Conservation (phyloP, 1,140 invertebrate genomes). For the Scaptomyza hsui region DNA sequence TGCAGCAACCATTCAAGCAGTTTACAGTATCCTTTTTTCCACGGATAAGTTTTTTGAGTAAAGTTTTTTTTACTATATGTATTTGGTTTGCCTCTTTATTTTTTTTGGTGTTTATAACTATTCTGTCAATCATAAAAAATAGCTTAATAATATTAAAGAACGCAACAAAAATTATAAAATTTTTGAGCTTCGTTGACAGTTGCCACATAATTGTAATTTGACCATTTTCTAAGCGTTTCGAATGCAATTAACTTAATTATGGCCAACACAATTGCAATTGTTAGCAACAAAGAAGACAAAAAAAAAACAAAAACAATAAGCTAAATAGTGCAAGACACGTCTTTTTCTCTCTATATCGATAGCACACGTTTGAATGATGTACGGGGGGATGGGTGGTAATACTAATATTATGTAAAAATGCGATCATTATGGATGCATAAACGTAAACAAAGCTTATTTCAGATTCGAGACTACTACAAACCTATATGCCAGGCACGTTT, state of each 20-base stretch:
- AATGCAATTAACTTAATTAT: conserved; percentile 60
- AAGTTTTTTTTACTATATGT: no score
- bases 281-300: conserved; percentile 11
- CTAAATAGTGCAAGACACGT: conserved; percentile 9
- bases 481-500: conserved; percentile 21
- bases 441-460: conserved; percentile 1
- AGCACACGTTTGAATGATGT: no score
- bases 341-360: no score
- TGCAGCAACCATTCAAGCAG: conserved; percentile 6
- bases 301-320: conserved; percentile 20
- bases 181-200: conserved; percentile 32
- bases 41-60: no score
- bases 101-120: conserved; percentile 30
- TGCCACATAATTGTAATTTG: conserved; percentile 9
- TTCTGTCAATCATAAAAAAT: conserved; percentile 37
- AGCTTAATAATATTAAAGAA: conserved; percentile 15
- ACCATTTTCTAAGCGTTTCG: conserved; percentile 24
- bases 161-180: conserved; percentile 10
- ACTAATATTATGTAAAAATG: neutral
- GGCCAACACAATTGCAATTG: conserved; percentile 22
- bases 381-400: neutral
- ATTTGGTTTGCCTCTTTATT: conserved; percentile 9
- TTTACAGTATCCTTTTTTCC: no score
- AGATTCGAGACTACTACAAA: neutral
- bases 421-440: neutral